These are phyloP conservation scores for Parnassius apollo DNA, from an alignment of 2,888 invertebrate genomes.

Conservation along the genomic window DNA sequence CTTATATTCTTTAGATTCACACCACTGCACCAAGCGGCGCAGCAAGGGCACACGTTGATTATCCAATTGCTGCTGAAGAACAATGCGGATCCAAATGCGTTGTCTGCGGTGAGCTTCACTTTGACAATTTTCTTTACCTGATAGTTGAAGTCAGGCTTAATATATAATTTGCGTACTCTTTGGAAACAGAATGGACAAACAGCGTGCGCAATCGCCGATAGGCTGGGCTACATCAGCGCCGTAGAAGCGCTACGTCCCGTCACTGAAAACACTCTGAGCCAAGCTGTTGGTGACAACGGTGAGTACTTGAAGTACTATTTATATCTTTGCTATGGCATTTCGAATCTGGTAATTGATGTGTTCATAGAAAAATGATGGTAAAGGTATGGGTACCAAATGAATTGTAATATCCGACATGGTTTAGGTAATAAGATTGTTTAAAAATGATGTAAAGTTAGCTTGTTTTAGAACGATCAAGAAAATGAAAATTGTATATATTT, in stretches of 20 bases:
- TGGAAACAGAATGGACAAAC: slow-evolving; percentile 95
- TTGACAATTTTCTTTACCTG: too few species aligned
- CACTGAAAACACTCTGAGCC: slow-evolving; percentile 84
- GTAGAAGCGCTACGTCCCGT: slow-evolving; percentile 97
- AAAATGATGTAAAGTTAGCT: too few species aligned
- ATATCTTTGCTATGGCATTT: neutral
- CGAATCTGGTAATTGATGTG: neutral
- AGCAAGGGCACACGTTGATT: slow-evolving; percentile 98
- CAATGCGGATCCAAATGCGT: slow-evolving; percentile 96
- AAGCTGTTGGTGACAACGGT: slow-evolving; percentile 75
- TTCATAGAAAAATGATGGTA: too few species aligned
- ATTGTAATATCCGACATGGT: too few species aligned
- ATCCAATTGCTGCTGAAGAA: slow-evolving; percentile 95
- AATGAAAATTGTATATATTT: too few species aligned
- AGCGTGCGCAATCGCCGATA: slow-evolving; percentile 96
- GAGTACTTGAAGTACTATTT: slow-evolving; percentile 39
- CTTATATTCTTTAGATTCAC: slow-evolving; percentile 83
- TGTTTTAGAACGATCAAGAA: too few species aligned
- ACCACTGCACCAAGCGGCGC: slow-evolving; percentile 98
- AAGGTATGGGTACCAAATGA: too few species aligned
- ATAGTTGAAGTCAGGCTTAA: too few species aligned
- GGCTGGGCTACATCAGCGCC: slow-evolving; percentile 98
- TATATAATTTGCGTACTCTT: neutral
- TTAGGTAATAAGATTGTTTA: too few species aligned
- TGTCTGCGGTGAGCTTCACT: slow-evolving; percentile 89